Percentiles rank a stretch among this genome's conserved stretches.
These are phyloP conservation scores for Pygoscelis antarcticus DNA, from an alignment of 2,113 vertebrate genomes.

Conservation along the genomic window DNA sequence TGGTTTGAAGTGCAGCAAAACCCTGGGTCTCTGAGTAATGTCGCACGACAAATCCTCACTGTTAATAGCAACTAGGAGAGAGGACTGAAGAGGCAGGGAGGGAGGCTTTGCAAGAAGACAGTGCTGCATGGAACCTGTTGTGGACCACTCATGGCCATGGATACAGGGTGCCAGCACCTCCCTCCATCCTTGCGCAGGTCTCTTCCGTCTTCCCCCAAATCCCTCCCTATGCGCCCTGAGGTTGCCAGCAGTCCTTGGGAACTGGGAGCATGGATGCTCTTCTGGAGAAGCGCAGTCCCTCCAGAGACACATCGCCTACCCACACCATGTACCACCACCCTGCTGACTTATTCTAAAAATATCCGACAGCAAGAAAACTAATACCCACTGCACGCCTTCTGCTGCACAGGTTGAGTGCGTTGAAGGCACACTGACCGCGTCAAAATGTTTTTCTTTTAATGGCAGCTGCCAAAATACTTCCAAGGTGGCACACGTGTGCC, in stretches of 20 bases:
- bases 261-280: background rate
- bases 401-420: accelerated
- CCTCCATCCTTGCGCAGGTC: accelerated
- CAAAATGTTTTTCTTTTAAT: background rate
- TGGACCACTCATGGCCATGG: background rate
- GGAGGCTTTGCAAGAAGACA: background rate
- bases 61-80: background rate
- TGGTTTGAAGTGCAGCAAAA: background rate
- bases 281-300: background rate
- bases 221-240: accelerated
- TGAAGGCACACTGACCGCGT: background rate
- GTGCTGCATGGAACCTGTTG: background rate
- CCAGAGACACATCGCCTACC: background rate
- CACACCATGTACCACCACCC: background rate
- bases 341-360: background rate
- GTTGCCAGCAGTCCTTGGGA: background rate
- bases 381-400: accelerated
- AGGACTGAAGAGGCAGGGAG: background rate
- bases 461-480: background rate
- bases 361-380: background rate
- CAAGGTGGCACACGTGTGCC: accelerated
- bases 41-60: background rate
- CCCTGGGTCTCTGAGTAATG: background rate
- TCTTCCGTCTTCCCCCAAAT: background rate
- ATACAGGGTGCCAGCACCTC: background rate